Evolutionary conservation across 2,888 invertebrate species (phyloP).

Genomic region (Cheilosia vernalis): DNA sequence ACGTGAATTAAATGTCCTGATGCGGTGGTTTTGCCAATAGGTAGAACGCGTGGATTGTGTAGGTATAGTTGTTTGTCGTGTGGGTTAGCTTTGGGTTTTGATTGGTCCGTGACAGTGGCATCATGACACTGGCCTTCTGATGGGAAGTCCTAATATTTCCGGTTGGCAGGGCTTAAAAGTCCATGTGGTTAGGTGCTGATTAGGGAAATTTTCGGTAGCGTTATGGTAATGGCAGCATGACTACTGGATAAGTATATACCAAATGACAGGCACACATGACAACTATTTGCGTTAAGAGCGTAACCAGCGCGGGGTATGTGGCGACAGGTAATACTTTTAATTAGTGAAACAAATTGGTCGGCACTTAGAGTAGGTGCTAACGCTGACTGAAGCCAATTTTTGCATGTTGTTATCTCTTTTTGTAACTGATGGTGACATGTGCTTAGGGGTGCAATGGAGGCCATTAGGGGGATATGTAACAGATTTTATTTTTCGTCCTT

Average conservation of each 20-base stretch:
- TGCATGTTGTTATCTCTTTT: too few species aligned
- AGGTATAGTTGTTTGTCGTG: constrained; percentile 26
- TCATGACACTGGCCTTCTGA: constrained; percentile 22
- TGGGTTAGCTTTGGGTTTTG: constrained; percentile 41
- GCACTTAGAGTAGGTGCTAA: background rate
- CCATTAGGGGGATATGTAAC: too few species aligned
- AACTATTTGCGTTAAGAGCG: background rate
- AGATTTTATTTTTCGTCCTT: too few species aligned
- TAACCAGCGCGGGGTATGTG: background rate
- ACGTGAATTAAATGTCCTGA: constrained; percentile 56
- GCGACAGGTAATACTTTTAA: background rate
- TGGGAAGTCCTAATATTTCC: constrained; percentile 9
- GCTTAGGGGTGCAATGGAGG: too few species aligned
- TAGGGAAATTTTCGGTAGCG: constrained; percentile 43
- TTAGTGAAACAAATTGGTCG: background rate
- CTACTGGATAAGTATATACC: background rate
- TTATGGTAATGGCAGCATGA: constrained; percentile 39
- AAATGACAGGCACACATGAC: constrained; percentile 3
- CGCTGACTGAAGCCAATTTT: too few species aligned
- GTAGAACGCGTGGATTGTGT: background rate
- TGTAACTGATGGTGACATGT: too few species aligned
- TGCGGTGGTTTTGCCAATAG: constrained; percentile 18
- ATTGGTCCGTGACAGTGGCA: constrained; percentile 18
- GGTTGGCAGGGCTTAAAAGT: constrained; percentile 25
- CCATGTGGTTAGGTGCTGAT: constrained; percentile 60